A percentile compares a stretch with the other conserved stretches of the same genome.
Conservation (phyloP, 2,113 vertebrate species). For the Anser brachyrhynchus region DNA sequence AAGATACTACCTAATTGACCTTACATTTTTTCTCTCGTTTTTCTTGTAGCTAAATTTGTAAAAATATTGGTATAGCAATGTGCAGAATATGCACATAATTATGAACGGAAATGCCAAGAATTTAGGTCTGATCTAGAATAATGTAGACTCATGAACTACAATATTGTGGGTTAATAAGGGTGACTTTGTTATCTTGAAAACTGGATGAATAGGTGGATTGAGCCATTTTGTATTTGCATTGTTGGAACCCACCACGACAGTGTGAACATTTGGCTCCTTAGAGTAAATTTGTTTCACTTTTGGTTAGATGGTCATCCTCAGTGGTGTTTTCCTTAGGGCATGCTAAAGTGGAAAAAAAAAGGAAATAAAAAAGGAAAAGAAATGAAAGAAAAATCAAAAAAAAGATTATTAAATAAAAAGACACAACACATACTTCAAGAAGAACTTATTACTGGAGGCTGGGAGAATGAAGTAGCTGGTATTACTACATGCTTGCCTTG, state of each 20-base stretch:
- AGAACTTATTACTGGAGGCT: background rate
- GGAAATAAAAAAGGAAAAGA: background rate
- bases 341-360: background rate
- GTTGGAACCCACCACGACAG: background rate
- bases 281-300: background rate
- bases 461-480: background rate
- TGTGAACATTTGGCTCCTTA: fast-evolving
- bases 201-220: background rate
- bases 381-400: background rate
- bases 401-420: background rate
- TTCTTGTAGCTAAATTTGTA: background rate
- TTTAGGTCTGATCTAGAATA: background rate
- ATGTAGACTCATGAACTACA: too few relatives aligned
- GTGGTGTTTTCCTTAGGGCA: background rate
- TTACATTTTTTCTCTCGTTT: background rate
- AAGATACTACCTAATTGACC: background rate
- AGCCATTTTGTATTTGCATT: background rate
- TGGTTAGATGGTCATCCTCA: background rate
- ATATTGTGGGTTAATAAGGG: background rate
- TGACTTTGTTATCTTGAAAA: background rate
- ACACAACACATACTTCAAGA: background rate
- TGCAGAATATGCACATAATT: too few relatives aligned
- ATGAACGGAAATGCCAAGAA: background rate
- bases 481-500: background rate
- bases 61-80: background rate